Evolutionary conservation across 2,797 vertebrate species (phyloP).

Genomic region (Lophotriccus pileatus): DNA sequence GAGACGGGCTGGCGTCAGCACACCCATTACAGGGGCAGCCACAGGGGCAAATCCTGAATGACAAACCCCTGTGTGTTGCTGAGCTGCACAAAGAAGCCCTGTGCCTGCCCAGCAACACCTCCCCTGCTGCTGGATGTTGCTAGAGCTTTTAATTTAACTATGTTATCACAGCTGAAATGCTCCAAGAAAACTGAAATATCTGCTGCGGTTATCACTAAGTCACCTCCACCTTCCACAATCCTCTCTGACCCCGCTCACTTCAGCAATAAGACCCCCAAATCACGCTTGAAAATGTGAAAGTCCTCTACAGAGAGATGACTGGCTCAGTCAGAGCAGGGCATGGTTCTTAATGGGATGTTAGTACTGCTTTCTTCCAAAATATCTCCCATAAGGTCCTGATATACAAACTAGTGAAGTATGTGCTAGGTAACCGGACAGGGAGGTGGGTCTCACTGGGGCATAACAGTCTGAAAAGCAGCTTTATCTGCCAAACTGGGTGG

Average conservation of each 20-base stretch:
- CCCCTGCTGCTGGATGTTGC: background rate
- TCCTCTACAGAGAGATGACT: accelerated
- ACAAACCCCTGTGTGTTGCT: background rate
- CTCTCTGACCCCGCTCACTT: accelerated
- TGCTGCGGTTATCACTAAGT: background rate
- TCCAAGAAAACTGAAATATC: background rate
- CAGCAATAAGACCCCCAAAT: background rate
- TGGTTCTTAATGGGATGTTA: accelerated
- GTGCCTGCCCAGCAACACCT: background rate
- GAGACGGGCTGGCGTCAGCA: background rate
- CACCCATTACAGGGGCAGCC: background rate
- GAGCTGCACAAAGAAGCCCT: background rate
- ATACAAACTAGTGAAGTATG: background rate
- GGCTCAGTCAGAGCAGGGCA: background rate
- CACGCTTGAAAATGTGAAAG: background rate
- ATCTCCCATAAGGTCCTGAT: background rate
- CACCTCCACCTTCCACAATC: background rate
- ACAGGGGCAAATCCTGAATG: background rate
- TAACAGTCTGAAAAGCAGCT: background rate
- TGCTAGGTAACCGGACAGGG: background rate
- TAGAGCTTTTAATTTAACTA: background rate
- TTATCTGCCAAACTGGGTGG: background rate
- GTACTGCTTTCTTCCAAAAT: background rate
- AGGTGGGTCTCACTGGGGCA: background rate
- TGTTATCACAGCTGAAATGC: background rate